Base-by-base conservation (phyloP, 2,888 invertebrate species). In the Seladonia tumulorum region DNA sequence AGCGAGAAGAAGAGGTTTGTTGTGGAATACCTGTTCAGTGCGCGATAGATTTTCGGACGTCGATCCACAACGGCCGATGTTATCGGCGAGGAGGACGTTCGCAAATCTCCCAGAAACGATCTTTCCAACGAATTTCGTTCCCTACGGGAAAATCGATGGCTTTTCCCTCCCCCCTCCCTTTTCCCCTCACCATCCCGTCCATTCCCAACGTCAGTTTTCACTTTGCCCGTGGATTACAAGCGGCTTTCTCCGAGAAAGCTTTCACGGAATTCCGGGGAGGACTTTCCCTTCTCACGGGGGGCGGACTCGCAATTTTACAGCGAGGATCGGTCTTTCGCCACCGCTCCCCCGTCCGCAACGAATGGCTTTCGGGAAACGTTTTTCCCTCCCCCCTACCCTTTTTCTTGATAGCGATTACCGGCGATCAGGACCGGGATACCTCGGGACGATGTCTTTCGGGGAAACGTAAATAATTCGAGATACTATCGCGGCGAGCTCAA, bases 171-270 rank as follows among this genome's bases (percentile, higher is more conserved):
- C 81, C 87, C 35, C 5, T 0, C 35, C 35, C 35, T 35, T n/a
- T n/a, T 0, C 35, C 35, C 35, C 35, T 4, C 5, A 0, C 35
- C 5, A 5, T 35, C 35, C 35, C 35, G 35, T 35, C 1, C 63
- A 74, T 79, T 87, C 80, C 86, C 88, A 85, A 88, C 78, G 92
- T 92, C 92, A 88, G 88, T 91, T 91, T 91, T 92, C 92, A 91
- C 92, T 91, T 91, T 86, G 83, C 77, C 82, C 86, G 16, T 71
- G 88, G 90, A 91, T 91, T 91, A 90, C 90, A 89, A 88, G 86
- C 86, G 83, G 82, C 83, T 86, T 87, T 86, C 83, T 70, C 66
- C 76, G 35, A 22, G 45, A 77, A 79, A 78, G 76, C 73, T 86
- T 87, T 85, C 74, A 79, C 72, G 49, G 77, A 80, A 83, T 86